Base-by-base conservation (phyloP, 2,113 vertebrate genomes). In the Sinosuthora webbiana region DNA sequence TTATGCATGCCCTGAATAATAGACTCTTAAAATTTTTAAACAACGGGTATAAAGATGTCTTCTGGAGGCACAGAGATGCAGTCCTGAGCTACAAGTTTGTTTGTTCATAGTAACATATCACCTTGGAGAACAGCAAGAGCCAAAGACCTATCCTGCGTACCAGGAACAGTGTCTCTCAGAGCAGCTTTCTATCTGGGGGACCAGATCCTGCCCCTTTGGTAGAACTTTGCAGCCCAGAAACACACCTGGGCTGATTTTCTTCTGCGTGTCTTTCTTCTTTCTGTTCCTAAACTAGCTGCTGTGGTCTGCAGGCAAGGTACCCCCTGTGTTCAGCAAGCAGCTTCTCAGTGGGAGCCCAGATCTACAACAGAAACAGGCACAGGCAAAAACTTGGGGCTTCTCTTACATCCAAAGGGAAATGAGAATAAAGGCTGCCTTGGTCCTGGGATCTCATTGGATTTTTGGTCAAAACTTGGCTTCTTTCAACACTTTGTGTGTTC, bases 121-220 rank as follows among this genome's bases (percentile, higher is more conserved):
- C 50, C n/a, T 57, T 53, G 28, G n/a, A 62, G 50, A 44, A 28
- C 0, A 42, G 33, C 11, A 86, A 55, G 2, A 63, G 47, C 30
- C 2, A 0, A 82, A 83, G 49, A 75, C 4, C 20, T 42, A 20
- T n/a, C 25, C 47, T 1, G 0, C 0, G 0, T 59, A 22, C 31
- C 25, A 52, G 24, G 59, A 93, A 35, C 21, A 21, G 16, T 0
- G 0, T 30, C 8, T 45, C 39, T 68, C 18, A 42, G 22, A 53
- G 42, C 41, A 81, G 8, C 25, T 70, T 49, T 50, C 57, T 53
- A 5, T 37, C 19, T 70, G 31, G 8, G 8, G 7, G 10, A 60
- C 8, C 33, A 70, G 28, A 53, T 5, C 7, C 22, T 4, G 3
- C 24, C 41, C 9, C 25, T 67, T 39, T 13, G 45, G 52, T 33